phyloP scores from a whole-genome alignment of 2,888 invertebrate genomes.

The Lasioglossum figueresi region DNA sequence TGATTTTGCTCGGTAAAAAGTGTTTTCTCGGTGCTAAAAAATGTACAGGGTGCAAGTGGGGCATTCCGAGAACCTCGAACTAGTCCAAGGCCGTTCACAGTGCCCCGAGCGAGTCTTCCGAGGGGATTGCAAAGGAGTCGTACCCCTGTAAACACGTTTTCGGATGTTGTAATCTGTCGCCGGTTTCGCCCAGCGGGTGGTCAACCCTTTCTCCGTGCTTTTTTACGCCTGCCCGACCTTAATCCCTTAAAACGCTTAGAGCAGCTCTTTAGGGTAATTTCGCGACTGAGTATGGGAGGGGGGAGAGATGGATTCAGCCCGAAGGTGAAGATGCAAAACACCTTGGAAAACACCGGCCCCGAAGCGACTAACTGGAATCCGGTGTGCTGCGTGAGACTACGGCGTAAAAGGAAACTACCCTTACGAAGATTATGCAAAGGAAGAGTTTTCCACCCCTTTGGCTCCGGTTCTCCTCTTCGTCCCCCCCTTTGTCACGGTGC shows the following conservation, averaged over 20 bases:
- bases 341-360: conserved; percentile 61
- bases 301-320: conserved; percentile 30
- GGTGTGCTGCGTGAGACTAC: conserved; percentile 70
- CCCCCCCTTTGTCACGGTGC: conserved; percentile 41
- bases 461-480: conserved; percentile 7
- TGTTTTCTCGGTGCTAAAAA: neutral
- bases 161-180: conserved; percentile 74
- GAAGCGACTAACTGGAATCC: conserved; percentile 59
- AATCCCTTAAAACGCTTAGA: conserved; percentile 84
- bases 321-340: conserved; percentile 62
- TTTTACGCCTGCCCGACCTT: conserved; percentile 82
- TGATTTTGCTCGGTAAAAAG: neutral
- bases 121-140: conserved; percentile 25
- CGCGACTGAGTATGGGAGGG: neutral
- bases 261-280: conserved; percentile 82
- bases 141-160: conserved; percentile 70
- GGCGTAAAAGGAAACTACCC: conserved; percentile 65
- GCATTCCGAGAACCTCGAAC: neutral
- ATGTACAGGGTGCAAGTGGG: neutral
- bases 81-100: conserved; percentile 40
- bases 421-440: conserved; percentile 78
- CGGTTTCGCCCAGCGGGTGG: conserved; percentile 83
- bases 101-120: neutral
- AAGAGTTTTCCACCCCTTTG: conserved; percentile 59
- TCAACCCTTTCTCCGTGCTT: conserved; percentile 81